Base-by-base conservation (phyloP, 2,888 invertebrate genomes). In the Slavum lentiscoides region DNA sequence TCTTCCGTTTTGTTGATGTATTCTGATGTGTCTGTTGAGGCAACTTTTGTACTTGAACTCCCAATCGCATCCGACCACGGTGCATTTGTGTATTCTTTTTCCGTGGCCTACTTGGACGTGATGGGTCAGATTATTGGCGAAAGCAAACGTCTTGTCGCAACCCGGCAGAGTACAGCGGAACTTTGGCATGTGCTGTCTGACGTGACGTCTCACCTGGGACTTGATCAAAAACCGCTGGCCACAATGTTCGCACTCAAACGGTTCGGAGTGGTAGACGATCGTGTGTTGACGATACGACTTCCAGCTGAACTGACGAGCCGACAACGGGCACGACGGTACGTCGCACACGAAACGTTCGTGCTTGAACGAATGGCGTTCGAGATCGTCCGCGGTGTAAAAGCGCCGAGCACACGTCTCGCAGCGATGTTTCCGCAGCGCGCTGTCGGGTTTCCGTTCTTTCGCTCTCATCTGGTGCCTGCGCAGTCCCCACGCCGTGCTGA, bases 1-100 rank as follows among this genome's bases (percentile, higher is more conserved):
- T 64, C 39, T 70, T 58, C 62, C 62, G 55, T 80, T 80, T 80
- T 53, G 39, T 70, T 80, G 53, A 72, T 80, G 77, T 15, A 55
- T 13, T 72, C 64, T 70, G 0, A 80, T 43, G n/a, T 80, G 77
- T 64, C 64, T 70, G 1, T 55, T 15, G 8, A 62, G 39, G 58
- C 55, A 53, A 70, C 1, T 21, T 9, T 80, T 80, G 21, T n/a
- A 58, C 15, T 70, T 72, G 43, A 80, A 80, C 3, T 39, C 13
- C 77, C 77, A 80, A 39, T 80, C 64, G 23, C 77, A 80, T 80
- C 64, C 77, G 53, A 58, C 2, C 1, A 80, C 55, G 43, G 19
- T 55, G 21, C 77, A 80, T 55, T 72, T 64, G 2, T 64, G 39
- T 4, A 5, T 64, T 55, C 64, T 69, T 53, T 80, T 55, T 8